Percentiles rank a stretch among this genome's conserved stretches.
Conservation (phyloP, 2,888 invertebrate genomes). For the Bimastos eiseni region DNA sequence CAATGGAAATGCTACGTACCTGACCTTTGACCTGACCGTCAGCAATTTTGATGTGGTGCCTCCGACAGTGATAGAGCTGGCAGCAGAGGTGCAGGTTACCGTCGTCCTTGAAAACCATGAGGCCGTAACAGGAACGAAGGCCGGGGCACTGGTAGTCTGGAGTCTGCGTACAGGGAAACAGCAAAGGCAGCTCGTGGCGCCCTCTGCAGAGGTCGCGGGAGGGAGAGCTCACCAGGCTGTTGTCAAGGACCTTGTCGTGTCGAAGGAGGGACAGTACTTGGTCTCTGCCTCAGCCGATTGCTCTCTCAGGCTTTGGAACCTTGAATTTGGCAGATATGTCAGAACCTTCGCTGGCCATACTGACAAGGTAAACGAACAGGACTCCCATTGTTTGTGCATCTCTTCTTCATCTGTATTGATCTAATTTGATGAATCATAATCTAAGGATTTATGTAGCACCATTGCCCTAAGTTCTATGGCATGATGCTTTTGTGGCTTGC, state of each 20-base stretch:
- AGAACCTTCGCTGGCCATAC: slow-evolving; percentile 43
- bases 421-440: neutral
- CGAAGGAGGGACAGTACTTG: slow-evolving; percentile 56
- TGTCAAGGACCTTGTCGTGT: slow-evolving; percentile 58
- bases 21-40: slow-evolving; percentile 59
- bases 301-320: slow-evolving; percentile 60
- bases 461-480: too few relatives aligned
- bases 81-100: slow-evolving; percentile 60
- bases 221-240: slow-evolving; percentile 55
- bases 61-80: slow-evolving; percentile 56
- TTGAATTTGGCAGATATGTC: slow-evolving; percentile 56
- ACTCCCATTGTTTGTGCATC: neutral
- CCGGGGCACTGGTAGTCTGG: slow-evolving; percentile 62
- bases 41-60: slow-evolving; percentile 52
- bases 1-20: slow-evolving; percentile 60
- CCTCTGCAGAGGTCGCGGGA: slow-evolving; percentile 44
- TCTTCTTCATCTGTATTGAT: neutral
- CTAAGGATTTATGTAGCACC: too few relatives aligned
- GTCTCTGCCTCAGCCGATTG: slow-evolving; percentile 61
- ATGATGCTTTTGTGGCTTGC: too few relatives aligned
- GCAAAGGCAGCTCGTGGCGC: slow-evolving; percentile 54
- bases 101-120: slow-evolving; percentile 59
- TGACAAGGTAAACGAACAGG: slow-evolving; percentile 37
- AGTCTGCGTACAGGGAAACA: slow-evolving; percentile 58
- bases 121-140: slow-evolving; percentile 61